Evolutionary conservation across 2,888 invertebrate genomes (phyloP).

Genomic region (Andrena bicolor): DNA sequence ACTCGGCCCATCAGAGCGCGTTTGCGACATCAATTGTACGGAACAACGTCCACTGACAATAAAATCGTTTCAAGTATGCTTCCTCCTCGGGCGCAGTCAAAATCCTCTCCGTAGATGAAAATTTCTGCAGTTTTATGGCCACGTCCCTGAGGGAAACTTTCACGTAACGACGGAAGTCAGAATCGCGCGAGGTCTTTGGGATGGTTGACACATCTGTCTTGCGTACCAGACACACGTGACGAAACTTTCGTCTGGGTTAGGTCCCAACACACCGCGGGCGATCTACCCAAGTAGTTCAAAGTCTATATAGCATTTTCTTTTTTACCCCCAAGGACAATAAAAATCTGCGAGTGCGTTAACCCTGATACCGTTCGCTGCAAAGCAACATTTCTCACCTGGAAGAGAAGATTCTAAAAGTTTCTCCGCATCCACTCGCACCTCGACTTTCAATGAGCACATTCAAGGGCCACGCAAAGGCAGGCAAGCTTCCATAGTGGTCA

Average conservation of each 20-base stretch:
- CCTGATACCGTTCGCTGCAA: not conserved
- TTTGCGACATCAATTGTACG: slow-evolving; percentile 32
- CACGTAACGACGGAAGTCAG: no score
- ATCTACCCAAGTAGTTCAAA: not conserved
- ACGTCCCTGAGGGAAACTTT: no score
- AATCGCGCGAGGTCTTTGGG: not conserved
- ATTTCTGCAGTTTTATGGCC: not conserved
- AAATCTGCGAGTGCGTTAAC: not conserved
- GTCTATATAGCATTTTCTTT: not conserved
- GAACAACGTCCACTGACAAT: slow-evolving; percentile 16
- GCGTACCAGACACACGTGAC: slow-evolving; percentile 39
- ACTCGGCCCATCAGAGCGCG: slow-evolving; percentile 16
- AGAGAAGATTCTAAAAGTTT: no score
- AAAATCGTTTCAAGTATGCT: slow-evolving; percentile 1
- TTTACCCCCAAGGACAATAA: slow-evolving; percentile 1
- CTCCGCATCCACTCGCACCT: no score
- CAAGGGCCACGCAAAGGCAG: no score
- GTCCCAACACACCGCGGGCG: not conserved
- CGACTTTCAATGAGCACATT: no score
- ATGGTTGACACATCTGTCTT: slow-evolving; percentile 37
- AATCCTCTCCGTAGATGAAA: not conserved
- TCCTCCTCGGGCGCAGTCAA: not conserved
- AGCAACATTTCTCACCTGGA: no score
- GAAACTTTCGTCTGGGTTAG: not conserved
- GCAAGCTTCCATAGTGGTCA: no score